Evolutionary conservation across 2,797 vertebrate genomes (phyloP).

Genomic region (Sciurus vulgaris): DNA sequence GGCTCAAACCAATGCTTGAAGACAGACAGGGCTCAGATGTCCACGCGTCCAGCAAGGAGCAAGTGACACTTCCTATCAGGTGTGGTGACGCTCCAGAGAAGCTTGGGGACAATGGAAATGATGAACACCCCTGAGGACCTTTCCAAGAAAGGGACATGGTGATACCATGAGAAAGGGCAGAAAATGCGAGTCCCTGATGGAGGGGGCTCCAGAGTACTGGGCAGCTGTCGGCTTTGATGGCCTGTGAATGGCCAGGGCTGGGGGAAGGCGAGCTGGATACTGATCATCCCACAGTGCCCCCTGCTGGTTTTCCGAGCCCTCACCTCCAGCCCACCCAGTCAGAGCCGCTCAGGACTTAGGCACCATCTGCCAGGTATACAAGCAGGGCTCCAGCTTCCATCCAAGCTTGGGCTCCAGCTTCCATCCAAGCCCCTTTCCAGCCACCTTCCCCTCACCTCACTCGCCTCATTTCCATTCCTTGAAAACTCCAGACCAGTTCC

Average conservation of each 20-base stretch:
- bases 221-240: not conserved
- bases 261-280: fast-evolving
- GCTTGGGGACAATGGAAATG: not conserved
- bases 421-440: not conserved
- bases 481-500: not conserved
- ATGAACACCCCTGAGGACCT: not conserved
- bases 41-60: not conserved
- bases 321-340: not conserved
- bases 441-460: no score
- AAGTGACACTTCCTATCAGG: not conserved
- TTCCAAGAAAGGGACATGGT: not conserved
- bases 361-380: not conserved
- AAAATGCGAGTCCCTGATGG: fast-evolving
- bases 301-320: not conserved
- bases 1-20: not conserved
- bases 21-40: not conserved
- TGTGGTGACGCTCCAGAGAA: no score
- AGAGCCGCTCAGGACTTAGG: not conserved
- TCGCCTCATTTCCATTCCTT: not conserved
- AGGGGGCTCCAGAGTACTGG: no score
- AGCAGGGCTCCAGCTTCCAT: not conserved
- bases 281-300: not conserved
- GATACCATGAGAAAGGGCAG: fast-evolving
- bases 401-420: not conserved
- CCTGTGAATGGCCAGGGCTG: fast-evolving